Percentiles rank a stretch among this genome's conserved stretches.
These are phyloP conservation scores for Uropetala carovei DNA, from an alignment of 2,888 invertebrate genomes.

Conservation along the genomic window DNA sequence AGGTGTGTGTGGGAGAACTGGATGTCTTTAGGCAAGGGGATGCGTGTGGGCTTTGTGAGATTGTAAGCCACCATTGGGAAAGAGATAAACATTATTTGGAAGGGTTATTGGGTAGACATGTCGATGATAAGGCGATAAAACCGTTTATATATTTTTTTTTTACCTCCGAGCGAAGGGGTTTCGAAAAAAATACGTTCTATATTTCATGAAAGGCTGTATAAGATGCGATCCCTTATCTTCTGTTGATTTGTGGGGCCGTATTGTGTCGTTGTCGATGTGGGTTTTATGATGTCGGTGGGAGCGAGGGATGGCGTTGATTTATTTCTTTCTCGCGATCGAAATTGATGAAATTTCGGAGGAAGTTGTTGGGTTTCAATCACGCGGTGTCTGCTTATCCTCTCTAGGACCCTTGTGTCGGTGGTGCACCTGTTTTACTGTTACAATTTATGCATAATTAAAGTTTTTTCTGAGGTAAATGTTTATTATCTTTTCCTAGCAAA, in stretches of 20 bases:
- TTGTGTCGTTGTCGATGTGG: not conserved
- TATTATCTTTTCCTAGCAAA: no score
- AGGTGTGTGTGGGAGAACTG: slow-evolving; percentile 25
- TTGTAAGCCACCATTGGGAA: not conserved
- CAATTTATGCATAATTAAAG: no score
- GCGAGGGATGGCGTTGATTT: not conserved
- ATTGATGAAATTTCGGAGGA: not conserved
- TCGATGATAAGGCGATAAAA: slow-evolving; percentile 17
- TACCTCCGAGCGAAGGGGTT: not conserved
- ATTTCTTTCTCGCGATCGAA: not conserved
- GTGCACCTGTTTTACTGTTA: no score
- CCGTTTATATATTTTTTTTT: not conserved
- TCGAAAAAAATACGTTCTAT: not conserved
- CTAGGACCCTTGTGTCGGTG: no score
- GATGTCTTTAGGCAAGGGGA: not conserved
- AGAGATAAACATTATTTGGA: slow-evolving; percentile 11
- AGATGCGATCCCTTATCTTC: not conserved
- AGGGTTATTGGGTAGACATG: slow-evolving; percentile 17
- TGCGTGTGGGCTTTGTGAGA: not conserved
- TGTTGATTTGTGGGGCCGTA: not conserved
- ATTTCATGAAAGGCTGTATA: not conserved
- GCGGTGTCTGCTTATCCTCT: no score
- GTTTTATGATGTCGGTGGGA: not conserved
- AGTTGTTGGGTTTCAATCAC: not conserved
- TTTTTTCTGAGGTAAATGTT: no score